Conservation (phyloP, 2,888 invertebrate species). For the Rhagophthalmus giganteus region DNA sequence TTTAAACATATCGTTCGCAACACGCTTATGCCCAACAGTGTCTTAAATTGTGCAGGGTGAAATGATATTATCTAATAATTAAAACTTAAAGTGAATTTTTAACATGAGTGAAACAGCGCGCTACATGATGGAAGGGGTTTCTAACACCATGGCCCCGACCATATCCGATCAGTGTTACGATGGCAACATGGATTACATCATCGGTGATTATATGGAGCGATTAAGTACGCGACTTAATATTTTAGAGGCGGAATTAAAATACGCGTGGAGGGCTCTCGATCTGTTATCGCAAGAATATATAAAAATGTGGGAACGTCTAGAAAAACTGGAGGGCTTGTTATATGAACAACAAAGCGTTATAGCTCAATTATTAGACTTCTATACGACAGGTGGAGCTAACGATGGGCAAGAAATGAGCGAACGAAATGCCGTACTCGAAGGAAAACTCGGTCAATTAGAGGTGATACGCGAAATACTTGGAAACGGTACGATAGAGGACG, state of each 20-base stretch:
- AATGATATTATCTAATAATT: constrained; percentile 19
- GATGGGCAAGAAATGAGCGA: constrained; percentile 36
- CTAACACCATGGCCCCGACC: constrained; percentile 48
- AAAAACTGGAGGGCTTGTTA: constrained; percentile 83
- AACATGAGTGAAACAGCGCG: constrained; percentile 44
- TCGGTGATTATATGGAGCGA: constrained; percentile 89
- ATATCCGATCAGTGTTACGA: constrained; percentile 49
- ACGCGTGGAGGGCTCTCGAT: constrained; percentile 90
- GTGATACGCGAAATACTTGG: constrained; percentile 69
- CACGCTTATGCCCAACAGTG: constrained; percentile 30
- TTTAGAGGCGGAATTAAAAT: constrained; percentile 87
- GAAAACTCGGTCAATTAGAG: constrained; percentile 57
- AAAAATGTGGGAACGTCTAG: constrained; percentile 90
- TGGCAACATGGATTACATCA: constrained; percentile 69
- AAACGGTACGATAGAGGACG: constrained; percentile 68
- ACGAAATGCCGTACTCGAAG: constrained; percentile 43
- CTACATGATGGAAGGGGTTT: constrained; percentile 42
- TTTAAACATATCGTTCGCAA: constrained; percentile 43
- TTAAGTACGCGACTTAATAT: constrained; percentile 84
- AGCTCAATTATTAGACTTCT: constrained; percentile 81
- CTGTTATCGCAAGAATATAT: constrained; percentile 89
- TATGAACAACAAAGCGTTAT: constrained; percentile 91
- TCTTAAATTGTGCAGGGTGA: constrained; percentile 29
- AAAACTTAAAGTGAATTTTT: constrained; percentile 5
- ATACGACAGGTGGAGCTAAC: constrained; percentile 58